A percentile compares a stretch with the other conserved stretches of the same genome.
Evolutionary conservation across 2,113 vertebrate species (phyloP).

Genomic region (Sarotherodon lohbergeri): DNA sequence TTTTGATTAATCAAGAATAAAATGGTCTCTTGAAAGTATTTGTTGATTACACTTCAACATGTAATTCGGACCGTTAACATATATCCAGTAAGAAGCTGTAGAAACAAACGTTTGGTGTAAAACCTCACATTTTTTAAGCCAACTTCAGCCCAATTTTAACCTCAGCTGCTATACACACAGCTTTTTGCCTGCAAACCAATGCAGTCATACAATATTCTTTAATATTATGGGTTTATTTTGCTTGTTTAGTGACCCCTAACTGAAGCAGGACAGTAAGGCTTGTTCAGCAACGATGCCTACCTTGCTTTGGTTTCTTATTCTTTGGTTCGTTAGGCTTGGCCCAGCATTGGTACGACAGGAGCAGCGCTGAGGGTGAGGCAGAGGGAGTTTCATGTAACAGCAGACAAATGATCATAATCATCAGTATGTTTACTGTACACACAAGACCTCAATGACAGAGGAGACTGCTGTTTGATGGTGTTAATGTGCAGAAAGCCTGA

Average conservation of each 20-base stretch:
- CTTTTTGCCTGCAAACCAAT: background rate
- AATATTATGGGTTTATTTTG: background rate
- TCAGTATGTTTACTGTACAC: constrained; percentile 14
- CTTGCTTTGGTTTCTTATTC: constrained; percentile 84
- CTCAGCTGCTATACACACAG: background rate
- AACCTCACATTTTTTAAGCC: background rate
- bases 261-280: background rate
- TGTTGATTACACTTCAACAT: background rate
- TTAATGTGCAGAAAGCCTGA: background rate
- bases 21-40: background rate
- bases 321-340: constrained; percentile 81
- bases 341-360: constrained; percentile 72
- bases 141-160: background rate
- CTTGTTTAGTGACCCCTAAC: background rate
- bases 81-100: background rate
- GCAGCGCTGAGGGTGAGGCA: constrained; percentile 70
- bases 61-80: background rate
- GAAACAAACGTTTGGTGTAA: background rate
- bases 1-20: background rate
- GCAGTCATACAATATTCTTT: background rate
- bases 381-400: constrained; percentile 15
- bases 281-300: constrained; percentile 59
- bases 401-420: constrained; percentile 28
- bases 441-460: background rate
- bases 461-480: background rate